Base-by-base conservation (phyloP, 2,888 invertebrate species). In the Rotaria sp. region DNA sequence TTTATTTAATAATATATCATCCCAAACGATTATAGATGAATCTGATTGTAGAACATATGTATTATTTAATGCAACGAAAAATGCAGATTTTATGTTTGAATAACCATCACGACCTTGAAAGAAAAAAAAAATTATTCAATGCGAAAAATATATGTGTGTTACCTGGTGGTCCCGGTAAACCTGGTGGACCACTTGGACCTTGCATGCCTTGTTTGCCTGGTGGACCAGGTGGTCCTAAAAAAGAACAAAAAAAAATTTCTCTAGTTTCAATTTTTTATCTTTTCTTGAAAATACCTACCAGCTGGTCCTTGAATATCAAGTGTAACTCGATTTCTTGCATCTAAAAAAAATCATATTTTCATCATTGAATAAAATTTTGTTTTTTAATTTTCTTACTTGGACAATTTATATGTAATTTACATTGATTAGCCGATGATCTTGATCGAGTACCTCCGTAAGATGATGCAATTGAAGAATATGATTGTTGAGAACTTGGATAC, bases 211-310 rank as follows among this genome's bases (percentile, higher is more conserved):
- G 80, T 45, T 80, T 80, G 1, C 80, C 80, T 10, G 80, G 45
- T 80, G 80, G 80, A 45, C 80, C 80, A 45, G 80, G 80, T 45
- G 80, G 80, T 45, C 80, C 80, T 80, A 45, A 45, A 45, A 45
- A 38, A 11, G 2, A 38, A 67, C 5, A 18, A 35, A 35, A 18
- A 18, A 7, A 26, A 55, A 26, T 21, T 7, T 15, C 38, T 67
- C 2, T 52, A 1, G 52, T 35, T 15, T n/a, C 5, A 57, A 67
- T 21, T 35, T 5, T 21, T 30, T 8, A 10, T 55, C 26, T 26
- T 26, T 55, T 55, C 10, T 26, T 55, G 0, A 26, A 10, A 55
- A 35, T 18, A 67, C 45, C 18, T 13, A 80, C 80, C 80, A 45
- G 38, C 80, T 8, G 80, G 80, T 26, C 80, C 80, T 45, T 80